Evolutionary conservation across 1,140 invertebrate genomes (phyloP), one percentile per base, ranked within the genome.

Genomic region (Drosophila santomea): DNA sequence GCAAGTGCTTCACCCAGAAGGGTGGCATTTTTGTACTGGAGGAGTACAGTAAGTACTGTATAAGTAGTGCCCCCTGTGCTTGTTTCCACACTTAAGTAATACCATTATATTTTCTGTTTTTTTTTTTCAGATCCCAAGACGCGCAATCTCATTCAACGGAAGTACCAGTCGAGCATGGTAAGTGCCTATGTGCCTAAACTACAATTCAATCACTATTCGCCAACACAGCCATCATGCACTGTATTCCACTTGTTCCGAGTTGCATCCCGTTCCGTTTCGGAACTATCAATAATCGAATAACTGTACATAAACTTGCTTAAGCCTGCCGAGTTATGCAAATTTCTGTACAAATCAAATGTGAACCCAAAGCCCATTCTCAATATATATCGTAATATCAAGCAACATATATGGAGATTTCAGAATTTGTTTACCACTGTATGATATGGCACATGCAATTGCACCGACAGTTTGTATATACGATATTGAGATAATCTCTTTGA

Each of bases 1-100:
- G 98, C 93, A 99, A 99, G 94, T 99, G 98, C 95, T 99, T 99
- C 94, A 99, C 98, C 63, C 97, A 98, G 93, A 99, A 98, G 94
- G 98, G 98, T 93, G 98, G 97, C 93, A 97, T 99, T 93, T 99
- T 99, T 95, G 96, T 99, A 92, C 95, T 99, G 93, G 99, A 99
- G 95, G 98, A 99, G 96, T 99, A 96, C 94, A 98, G 98, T 99
- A 95, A 98, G 97, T 89, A 63, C 45, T 43, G 32, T 51, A 36
- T 39, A 25, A 5, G n/a, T 15, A 20, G n/a, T 36, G 3, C 28
- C 8, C 4, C 3, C 14, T 1, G 2, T 2, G 15, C 28, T 47
- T 12, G 12, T 1, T 15, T 12, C 28, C 28, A 35, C 17, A 17
- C 32, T 12, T 1, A 11, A 35, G 10, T 51, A 12, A 51, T 15